Evolutionary conservation across 2,797 vertebrate genomes (phyloP).

Genomic region (Clangula hyemalis): DNA sequence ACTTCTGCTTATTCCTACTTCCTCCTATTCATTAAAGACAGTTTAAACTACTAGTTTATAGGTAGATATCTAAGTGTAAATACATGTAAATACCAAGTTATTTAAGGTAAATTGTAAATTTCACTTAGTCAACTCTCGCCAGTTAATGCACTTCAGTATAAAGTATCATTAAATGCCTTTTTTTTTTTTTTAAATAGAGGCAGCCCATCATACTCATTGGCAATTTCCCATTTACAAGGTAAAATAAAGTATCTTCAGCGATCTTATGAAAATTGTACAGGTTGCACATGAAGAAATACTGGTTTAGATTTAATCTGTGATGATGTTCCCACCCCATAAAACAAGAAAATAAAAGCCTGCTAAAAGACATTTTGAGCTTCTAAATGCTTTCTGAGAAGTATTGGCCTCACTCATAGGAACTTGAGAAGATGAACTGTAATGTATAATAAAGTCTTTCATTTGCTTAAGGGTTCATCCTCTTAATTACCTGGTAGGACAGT

Average conservation of each 20-base stretch:
- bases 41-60: background rate
- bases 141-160: background rate
- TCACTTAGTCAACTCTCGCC: background rate
- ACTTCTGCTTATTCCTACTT: background rate
- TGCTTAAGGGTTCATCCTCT: background rate
- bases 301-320: background rate
- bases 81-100: background rate
- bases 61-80: background rate
- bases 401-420: background rate
- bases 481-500: background rate
- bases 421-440: background rate
- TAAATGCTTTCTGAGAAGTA: background rate
- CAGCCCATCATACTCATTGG: background rate
- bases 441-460: background rate
- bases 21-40: background rate
- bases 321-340: background rate
- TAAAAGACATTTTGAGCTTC: background rate
- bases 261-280: rapidly evolving
- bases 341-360: background rate
- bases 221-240: rapidly evolving
- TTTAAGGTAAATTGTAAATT: background rate
- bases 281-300: background rate
- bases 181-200: background rate
- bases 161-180: background rate
- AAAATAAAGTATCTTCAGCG: background rate